Conservation (phyloP, 2,797 vertebrate genomes). For the Melanogrammus aeglefinus region DNA sequence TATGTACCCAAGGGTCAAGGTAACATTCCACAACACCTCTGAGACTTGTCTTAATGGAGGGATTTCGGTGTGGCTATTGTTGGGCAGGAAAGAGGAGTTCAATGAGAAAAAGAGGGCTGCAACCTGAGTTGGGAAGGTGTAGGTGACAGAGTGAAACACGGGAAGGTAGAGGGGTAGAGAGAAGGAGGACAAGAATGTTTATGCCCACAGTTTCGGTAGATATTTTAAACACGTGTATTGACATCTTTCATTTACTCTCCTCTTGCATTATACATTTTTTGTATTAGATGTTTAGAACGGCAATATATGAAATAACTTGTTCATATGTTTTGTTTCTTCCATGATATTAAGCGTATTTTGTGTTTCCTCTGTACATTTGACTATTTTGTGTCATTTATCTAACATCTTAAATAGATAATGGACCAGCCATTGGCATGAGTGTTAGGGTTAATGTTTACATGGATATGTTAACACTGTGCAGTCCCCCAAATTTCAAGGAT, state of each 20-base stretch:
- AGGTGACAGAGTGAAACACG: constrained; percentile 33
- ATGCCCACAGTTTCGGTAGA: background rate
- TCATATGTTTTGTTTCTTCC: background rate
- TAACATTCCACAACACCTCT: constrained; percentile 82
- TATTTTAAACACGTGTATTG: background rate
- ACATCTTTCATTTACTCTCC: background rate
- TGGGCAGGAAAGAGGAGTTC: constrained; percentile 58
- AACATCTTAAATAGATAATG: too few species aligned
- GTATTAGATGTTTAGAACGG: too few species aligned
- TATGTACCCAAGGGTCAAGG: constrained; percentile 75
- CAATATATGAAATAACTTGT: too few species aligned
- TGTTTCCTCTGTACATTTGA: background rate
- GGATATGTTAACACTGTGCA: background rate
- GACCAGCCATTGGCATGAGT: background rate
- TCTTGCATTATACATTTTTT: too few species aligned
- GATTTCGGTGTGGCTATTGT: constrained; percentile 65
- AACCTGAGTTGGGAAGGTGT: constrained; percentile 55
- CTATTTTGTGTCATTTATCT: background rate
- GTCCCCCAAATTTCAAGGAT: background rate
- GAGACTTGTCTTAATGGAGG: constrained; percentile 76
- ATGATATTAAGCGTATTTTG: background rate
- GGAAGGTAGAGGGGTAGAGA: constrained; percentile 8
- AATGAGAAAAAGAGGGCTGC: constrained; percentile 41
- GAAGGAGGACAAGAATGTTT: background rate
- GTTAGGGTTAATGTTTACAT: too few species aligned